phyloP scores from a whole-genome alignment of 1,140 invertebrate species.

The Heterodera carotae region DNA sequence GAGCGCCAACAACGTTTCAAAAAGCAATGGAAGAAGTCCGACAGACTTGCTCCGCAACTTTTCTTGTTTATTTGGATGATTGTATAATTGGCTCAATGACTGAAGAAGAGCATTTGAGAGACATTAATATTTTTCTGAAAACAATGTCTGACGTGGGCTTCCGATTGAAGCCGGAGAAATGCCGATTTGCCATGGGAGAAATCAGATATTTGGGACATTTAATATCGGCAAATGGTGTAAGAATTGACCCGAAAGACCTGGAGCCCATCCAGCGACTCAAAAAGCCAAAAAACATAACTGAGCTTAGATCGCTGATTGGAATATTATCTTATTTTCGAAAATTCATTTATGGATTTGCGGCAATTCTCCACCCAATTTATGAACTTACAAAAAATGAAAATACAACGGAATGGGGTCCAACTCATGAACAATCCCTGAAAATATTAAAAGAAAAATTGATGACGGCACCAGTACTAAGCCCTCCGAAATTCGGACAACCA shows the following conservation, averaged over 20 bases:
- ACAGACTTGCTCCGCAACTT: not conserved
- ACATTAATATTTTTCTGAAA: constrained; percentile 8
- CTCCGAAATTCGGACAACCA: constrained; percentile 26
- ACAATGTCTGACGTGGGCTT: not conserved
- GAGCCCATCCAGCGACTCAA: not conserved
- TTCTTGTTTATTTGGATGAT: constrained; percentile 36
- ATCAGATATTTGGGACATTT: no score
- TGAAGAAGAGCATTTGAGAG: constrained; percentile 5
- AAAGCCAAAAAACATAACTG: not conserved
- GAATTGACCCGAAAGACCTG: constrained; percentile 12
- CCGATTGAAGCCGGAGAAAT: constrained; percentile 28
- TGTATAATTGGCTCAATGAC: not conserved
- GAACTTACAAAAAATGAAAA: constrained; percentile 22
- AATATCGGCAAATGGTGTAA: constrained; percentile 21
- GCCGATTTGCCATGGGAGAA: not conserved
- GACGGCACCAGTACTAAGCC: constrained; percentile 20
- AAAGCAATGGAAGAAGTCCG: constrained; percentile 21
- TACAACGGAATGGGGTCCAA: not conserved
- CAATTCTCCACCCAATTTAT: not conserved
- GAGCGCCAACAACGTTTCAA: constrained; percentile 13
- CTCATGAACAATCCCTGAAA: constrained; percentile 21
- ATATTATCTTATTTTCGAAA: constrained; percentile 3
- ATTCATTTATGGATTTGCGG: constrained; percentile 8
- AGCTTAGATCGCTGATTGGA: not conserved
- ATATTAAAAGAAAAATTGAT: constrained; percentile 11